Evolutionary conservation across 2,797 vertebrate genomes (phyloP).

Genomic region (Characodon lateralis): DNA sequence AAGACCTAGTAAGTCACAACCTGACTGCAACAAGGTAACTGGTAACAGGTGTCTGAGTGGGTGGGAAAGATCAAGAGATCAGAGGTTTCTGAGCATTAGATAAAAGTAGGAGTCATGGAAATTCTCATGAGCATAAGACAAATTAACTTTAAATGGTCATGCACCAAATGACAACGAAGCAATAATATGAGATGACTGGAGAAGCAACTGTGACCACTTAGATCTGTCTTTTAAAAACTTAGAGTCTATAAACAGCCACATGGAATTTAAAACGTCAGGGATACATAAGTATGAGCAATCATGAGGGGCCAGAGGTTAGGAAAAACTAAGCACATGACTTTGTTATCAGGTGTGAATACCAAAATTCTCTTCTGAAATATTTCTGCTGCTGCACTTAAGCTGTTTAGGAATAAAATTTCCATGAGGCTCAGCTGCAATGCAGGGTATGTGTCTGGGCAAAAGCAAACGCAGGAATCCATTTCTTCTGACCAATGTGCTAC

Average conservation of each 20-base stretch:
- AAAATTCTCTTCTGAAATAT: slow-evolving; percentile 4
- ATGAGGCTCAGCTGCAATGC: not conserved
- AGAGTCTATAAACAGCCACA: not conserved
- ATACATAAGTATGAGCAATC: not conserved
- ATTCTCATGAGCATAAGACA: slow-evolving; percentile 10
- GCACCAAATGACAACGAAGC: not conserved
- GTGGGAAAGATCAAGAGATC: slow-evolving; percentile 5
- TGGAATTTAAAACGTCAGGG: not conserved
- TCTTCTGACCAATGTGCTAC: slow-evolving; percentile 8
- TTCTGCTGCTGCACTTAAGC: not conserved
- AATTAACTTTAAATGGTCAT: slow-evolving; percentile 7
- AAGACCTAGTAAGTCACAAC: not conserved
- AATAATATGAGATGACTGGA: not conserved
- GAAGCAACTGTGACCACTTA: not conserved
- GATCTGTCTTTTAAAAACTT: not conserved
- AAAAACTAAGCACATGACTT: not conserved
- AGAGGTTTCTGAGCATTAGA: not conserved
- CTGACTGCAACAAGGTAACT: slow-evolving; percentile 1
- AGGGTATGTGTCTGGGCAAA: not conserved
- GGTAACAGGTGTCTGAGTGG: slow-evolving; percentile 22
- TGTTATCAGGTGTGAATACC: slow-evolving; percentile 9
- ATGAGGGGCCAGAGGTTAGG: not conserved
- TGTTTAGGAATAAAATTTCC: not conserved
- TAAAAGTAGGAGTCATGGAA: slow-evolving; percentile 13
- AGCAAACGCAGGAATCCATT: slow-evolving; percentile 1